Conservation (phyloP, 2,888 invertebrate genomes). For the Meloe dianella region DNA sequence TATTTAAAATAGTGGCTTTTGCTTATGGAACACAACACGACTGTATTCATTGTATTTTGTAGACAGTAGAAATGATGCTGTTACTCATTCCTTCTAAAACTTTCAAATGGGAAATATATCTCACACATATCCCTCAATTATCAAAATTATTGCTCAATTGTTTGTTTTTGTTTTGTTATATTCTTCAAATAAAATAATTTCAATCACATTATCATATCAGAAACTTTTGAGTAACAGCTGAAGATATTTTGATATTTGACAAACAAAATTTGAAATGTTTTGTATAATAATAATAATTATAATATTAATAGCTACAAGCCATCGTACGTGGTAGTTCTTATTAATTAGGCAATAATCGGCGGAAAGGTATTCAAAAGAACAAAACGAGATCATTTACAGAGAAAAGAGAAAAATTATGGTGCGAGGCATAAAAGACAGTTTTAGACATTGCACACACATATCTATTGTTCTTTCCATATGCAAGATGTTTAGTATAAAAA, state of each 20-base stretch:
- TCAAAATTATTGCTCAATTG: slow-evolving; percentile 27
- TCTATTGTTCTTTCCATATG: slow-evolving; percentile 59
- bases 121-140: slow-evolving; percentile 47
- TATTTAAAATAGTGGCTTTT: slow-evolving; percentile 57
- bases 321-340: slow-evolving; percentile 45
- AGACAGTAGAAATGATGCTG: slow-evolving; percentile 54
- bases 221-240: slow-evolving; percentile 51
- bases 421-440: slow-evolving; percentile 53
- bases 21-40: slow-evolving; percentile 60
- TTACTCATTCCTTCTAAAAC: slow-evolving; percentile 49
- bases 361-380: slow-evolving; percentile 11
- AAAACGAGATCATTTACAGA: background rate
- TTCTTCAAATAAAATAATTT: slow-evolving; percentile 34
- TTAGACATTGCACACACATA: slow-evolving; percentile 59
- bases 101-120: slow-evolving; percentile 45
- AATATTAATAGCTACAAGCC: too few relatives aligned
- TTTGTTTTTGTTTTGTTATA: slow-evolving; percentile 24
- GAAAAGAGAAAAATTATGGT: slow-evolving; percentile 20
- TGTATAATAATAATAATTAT: slow-evolving; percentile 42
- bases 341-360: slow-evolving; percentile 47
- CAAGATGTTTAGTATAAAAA: slow-evolving; percentile 57
- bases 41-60: slow-evolving; percentile 55
- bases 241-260: slow-evolving; percentile 49
- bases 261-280: slow-evolving; percentile 43
- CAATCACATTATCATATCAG: slow-evolving; percentile 41